Conservation (phyloP, 2,113 vertebrate genomes). For the Cisticola juncidis region DNA sequence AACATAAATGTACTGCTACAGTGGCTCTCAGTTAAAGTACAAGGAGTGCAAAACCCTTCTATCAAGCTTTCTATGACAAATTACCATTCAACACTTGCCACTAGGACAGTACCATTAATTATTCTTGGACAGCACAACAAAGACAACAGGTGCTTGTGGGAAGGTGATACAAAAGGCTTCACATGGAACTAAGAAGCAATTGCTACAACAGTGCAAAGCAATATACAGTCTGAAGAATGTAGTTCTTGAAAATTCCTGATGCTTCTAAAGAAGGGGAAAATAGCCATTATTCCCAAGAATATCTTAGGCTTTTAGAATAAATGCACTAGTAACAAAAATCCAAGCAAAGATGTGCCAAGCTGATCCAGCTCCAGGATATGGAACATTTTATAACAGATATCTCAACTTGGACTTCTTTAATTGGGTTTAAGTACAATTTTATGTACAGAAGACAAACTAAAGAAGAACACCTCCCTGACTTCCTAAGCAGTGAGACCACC, state of each 20-base stretch:
- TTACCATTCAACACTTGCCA: conserved; percentile 67
- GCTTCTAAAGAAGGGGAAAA: background rate
- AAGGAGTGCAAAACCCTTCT: background rate
- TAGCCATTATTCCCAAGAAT: background rate
- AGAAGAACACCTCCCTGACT: background rate
- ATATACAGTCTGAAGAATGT: background rate
- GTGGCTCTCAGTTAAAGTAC: background rate
- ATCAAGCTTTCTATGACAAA: conserved; percentile 45
- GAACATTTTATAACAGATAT: background rate
- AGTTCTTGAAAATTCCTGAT: background rate
- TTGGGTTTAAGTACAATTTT: background rate
- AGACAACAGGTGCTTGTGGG: conserved; percentile 57
- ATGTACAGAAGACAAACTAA: background rate
- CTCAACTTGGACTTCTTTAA: background rate
- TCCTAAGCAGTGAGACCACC: background rate
- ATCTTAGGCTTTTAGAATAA: background rate
- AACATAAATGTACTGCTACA: background rate
- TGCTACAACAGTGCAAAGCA: background rate
- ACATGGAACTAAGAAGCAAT: background rate
- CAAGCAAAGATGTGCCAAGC: background rate
- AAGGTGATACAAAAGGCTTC: conserved; percentile 34
- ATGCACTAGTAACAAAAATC: background rate
- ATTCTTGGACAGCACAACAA: conserved; percentile 57
- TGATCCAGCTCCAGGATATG: background rate
- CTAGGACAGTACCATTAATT: conserved; percentile 65